phyloP scores from a whole-genome alignment of 92 coral and sea anemone species.

The Desmophyllum pertusum region DNA sequence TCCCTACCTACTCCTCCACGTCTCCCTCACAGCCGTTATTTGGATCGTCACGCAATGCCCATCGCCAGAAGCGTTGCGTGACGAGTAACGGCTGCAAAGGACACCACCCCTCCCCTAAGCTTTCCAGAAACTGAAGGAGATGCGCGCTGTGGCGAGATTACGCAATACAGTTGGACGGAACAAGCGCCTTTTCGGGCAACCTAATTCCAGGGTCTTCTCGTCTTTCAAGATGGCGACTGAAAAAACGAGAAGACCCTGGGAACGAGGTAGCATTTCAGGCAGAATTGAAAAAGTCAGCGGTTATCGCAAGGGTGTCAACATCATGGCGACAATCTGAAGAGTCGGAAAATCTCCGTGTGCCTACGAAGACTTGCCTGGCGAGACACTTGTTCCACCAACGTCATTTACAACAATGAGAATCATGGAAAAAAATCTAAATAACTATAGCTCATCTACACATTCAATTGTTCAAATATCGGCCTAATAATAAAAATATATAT shows the following conservation, averaged over 20 bases:
- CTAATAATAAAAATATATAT: conserved; percentile 25
- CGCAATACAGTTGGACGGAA: background rate
- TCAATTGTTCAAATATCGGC: conserved; percentile 15
- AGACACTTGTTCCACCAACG: background rate
- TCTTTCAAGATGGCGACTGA: too few species aligned
- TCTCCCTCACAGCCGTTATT: background rate
- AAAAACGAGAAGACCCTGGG: too few species aligned
- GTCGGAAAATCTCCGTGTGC: background rate
- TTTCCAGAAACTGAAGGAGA: background rate
- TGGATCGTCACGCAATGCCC: background rate
- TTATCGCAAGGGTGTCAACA: too few species aligned
- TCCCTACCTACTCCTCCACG: background rate
- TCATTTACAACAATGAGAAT: background rate
- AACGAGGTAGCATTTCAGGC: too few species aligned
- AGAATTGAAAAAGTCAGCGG: too few species aligned
- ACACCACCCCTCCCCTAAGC: background rate
- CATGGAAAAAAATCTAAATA: background rate
- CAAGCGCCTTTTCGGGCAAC: too few species aligned
- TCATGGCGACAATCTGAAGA: background rate
- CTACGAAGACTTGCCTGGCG: background rate
- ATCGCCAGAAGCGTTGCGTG: background rate
- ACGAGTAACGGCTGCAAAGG: background rate
- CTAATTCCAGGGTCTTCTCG: too few species aligned
- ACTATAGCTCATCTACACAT: background rate
- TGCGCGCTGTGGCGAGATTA: background rate